Evolutionary conservation across 2,888 invertebrate species (phyloP).

Genomic region (Vesta saturnalis): DNA sequence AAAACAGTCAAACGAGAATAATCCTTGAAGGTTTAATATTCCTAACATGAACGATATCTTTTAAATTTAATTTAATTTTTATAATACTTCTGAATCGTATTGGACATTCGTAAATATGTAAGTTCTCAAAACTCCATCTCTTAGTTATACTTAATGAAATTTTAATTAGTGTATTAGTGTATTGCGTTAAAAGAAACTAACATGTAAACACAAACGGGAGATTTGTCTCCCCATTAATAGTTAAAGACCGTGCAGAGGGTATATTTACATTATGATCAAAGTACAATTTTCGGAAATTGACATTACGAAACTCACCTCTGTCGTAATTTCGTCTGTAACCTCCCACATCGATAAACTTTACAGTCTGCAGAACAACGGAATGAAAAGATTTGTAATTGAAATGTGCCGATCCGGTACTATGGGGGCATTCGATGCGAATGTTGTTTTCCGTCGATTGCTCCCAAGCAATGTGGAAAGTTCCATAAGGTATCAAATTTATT

Average conservation of each 20-base stretch:
- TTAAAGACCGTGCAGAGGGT: background rate
- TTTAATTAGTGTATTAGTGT: too few species aligned
- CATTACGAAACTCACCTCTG: background rate
- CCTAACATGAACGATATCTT: too few species aligned
- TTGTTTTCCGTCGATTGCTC: too few species aligned
- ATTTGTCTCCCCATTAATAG: background rate
- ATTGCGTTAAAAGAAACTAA: too few species aligned
- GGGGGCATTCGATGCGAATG: background rate
- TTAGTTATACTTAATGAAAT: too few species aligned
- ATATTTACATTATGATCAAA: background rate
- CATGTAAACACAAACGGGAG: background rate
- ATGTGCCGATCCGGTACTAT: background rate
- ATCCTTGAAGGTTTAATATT: too few species aligned
- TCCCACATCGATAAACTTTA: background rate
- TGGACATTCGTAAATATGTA: too few species aligned
- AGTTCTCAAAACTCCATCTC: too few species aligned
- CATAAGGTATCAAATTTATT: background rate
- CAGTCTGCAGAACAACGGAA: background rate
- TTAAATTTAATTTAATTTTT: too few species aligned
- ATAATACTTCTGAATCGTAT: too few species aligned
- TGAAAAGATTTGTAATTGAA: too few species aligned
- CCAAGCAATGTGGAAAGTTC: slow-evolving; percentile 17
- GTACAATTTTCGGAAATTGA: slow-evolving; percentile 8
- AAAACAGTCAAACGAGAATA: too few species aligned
- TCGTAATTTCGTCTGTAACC: background rate